Conservation (phyloP, 2,113 vertebrate species). For the Microtus richardsoni region DNA sequence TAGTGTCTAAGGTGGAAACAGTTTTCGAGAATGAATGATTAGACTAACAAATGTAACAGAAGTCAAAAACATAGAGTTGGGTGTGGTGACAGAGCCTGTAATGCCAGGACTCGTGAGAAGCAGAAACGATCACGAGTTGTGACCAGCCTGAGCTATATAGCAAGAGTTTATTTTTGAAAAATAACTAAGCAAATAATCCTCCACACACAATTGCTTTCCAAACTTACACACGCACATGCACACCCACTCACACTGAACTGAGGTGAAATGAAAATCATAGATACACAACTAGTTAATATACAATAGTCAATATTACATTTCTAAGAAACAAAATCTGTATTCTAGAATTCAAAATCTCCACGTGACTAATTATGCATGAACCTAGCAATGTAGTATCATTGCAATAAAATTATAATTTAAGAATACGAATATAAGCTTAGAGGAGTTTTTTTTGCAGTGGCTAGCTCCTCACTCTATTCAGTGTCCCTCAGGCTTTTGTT, state of each 20-base stretch:
- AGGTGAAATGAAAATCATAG: not conserved
- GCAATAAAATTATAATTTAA: not conserved
- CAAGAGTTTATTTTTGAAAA: not conserved
- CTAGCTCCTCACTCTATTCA: not conserved
- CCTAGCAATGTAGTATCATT: not conserved
- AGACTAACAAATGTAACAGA: not conserved
- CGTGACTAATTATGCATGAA: not conserved
- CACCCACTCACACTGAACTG: not conserved
- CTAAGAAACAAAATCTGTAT: not conserved
- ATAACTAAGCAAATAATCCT: not conserved
- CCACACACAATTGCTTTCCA: not conserved
- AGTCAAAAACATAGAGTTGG: not conserved
- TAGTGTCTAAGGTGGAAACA: conserved; percentile 5
- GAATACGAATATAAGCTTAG: not conserved
- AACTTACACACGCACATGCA: not conserved
- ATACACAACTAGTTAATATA: not conserved
- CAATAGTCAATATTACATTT: not conserved
- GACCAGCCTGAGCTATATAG: not conserved
- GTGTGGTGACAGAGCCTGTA: not conserved
- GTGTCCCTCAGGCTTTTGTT: not conserved
- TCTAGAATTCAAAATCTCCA: not conserved
- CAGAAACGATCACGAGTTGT: not conserved
- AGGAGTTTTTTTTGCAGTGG: not conserved
- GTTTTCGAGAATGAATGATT: conserved; percentile 8
- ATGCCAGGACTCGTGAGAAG: not conserved